Evolutionary conservation across 2,113 vertebrate genomes (phyloP).

Genomic region (Dipodomys merriami): DNA sequence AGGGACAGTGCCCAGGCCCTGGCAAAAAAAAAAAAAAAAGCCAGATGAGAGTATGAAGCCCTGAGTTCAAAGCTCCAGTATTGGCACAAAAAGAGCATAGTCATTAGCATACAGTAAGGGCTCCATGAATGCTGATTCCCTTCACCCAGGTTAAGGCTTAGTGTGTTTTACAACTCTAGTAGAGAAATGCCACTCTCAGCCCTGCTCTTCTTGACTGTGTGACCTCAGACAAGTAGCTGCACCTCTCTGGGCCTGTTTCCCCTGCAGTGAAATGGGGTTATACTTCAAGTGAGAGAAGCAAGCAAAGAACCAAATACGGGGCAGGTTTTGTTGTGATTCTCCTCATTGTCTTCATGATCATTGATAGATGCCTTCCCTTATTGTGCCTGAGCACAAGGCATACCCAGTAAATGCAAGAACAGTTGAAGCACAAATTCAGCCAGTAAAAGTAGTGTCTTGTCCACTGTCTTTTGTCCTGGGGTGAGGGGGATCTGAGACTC

Average conservation of each 20-base stretch:
- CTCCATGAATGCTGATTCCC: background rate
- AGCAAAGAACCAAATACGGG: background rate
- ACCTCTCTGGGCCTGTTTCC: background rate
- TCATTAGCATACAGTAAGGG: background rate
- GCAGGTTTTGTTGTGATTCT: background rate
- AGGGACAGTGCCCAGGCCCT: too few species aligned
- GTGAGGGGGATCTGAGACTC: background rate
- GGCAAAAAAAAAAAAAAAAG: too few species aligned
- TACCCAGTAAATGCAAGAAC: constrained; percentile 8
- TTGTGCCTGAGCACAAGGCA: background rate
- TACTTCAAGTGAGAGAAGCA: background rate
- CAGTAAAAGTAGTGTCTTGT: background rate
- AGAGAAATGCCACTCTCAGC: background rate
- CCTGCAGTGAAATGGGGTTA: background rate
- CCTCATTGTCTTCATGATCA: background rate
- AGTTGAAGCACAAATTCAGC: background rate
- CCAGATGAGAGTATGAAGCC: too few species aligned
- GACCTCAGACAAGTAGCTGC: background rate
- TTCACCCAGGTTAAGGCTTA: background rate
- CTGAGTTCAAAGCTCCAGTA: too few species aligned
- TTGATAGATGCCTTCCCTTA: background rate
- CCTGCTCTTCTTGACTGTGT: background rate
- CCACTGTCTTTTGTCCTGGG: background rate
- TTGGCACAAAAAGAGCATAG: too few species aligned
- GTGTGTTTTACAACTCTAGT: too few species aligned